Evolutionary conservation across 2,888 invertebrate species (phyloP).

Genomic region (Busseola fusca): DNA sequence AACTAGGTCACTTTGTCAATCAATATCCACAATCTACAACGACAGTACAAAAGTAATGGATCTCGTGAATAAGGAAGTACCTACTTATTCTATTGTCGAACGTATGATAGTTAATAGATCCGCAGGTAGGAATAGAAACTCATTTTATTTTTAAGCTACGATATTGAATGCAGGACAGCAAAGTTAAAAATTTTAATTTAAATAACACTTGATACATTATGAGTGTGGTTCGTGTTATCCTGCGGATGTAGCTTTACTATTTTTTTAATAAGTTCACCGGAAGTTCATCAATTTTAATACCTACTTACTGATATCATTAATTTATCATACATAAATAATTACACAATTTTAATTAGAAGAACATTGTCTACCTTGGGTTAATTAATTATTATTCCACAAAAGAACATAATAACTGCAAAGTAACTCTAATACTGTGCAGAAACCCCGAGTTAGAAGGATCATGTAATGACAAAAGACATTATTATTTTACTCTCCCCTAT

Average conservation of each 20-base stretch:
- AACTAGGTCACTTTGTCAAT: slow-evolving; percentile 36
- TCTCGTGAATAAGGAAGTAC: slow-evolving; percentile 15
- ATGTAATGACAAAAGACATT: neutral
- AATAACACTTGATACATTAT: neutral
- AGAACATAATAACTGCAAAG: neutral
- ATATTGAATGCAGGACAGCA: neutral
- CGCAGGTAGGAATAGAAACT: slow-evolving; percentile 13
- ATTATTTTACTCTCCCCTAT: neutral
- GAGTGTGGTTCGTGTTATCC: neutral
- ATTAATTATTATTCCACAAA: neutral
- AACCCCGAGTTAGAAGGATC: neutral
- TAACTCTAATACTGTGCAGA: neutral
- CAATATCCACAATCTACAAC: slow-evolving; percentile 21
- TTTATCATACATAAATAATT: neutral
- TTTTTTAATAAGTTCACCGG: neutral
- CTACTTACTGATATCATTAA: neutral
- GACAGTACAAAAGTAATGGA: slow-evolving; percentile 9
- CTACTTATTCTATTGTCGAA: slow-evolving; percentile 26
- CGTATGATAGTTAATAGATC: neutral
- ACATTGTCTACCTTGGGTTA: neutral
- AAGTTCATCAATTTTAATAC: neutral
- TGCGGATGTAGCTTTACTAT: neutral
- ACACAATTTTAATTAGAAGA: neutral
- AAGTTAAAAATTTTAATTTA: neutral
- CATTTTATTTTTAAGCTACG: neutral